phyloP scores from a whole-genome alignment of 2,797 vertebrate species.

The Steatocranus sp. region DNA sequence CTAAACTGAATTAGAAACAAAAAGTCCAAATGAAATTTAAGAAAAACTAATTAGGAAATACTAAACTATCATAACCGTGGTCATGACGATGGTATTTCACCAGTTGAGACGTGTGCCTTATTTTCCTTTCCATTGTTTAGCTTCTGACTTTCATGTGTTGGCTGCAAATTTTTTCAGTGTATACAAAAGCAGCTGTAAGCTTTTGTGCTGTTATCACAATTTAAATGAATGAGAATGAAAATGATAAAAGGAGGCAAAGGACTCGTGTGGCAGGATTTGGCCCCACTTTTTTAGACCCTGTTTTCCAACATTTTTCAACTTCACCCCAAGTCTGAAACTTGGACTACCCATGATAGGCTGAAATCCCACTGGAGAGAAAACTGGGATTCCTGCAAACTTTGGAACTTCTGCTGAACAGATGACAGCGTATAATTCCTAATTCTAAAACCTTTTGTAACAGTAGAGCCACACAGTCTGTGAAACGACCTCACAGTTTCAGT shows the following conservation, averaged over 20 bases:
- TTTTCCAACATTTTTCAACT: not conserved
- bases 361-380: not conserved
- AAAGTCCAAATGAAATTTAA: not conserved
- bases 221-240: not conserved
- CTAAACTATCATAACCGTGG: not conserved
- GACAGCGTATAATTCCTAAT: not conserved
- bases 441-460: not conserved
- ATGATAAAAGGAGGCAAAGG: not conserved
- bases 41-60: not conserved
- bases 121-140: not conserved
- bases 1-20: not conserved
- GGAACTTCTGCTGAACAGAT: not conserved
- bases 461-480: not conserved
- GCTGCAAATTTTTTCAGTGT: not conserved
- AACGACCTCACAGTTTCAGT: not conserved
- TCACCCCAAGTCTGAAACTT: not conserved
- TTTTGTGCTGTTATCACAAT: not conserved
- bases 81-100: not conserved
- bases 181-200: not conserved
- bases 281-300: not conserved
- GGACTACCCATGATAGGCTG: not conserved
- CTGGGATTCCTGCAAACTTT: not conserved
- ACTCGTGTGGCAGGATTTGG: not conserved
- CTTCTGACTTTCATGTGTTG: not conserved
- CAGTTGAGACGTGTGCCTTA: not conserved